A percentile compares a stretch with the other conserved stretches of the same genome.
Evolutionary conservation across 2,888 invertebrate species (phyloP).

Genomic region (Sicus ferrugineus): DNA sequence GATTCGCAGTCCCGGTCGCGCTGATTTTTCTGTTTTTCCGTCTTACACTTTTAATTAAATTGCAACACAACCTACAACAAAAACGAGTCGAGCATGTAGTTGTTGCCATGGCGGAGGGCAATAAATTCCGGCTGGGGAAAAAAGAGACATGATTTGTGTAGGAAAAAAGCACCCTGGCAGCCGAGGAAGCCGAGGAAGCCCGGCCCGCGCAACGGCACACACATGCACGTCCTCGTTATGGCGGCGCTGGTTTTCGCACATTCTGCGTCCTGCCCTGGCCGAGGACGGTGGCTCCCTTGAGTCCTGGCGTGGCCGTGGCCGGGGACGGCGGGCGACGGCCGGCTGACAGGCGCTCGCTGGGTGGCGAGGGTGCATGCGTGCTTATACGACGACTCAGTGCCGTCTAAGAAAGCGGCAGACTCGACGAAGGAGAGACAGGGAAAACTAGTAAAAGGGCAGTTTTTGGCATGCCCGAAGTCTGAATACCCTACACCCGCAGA

Average conservation of each 20-base stretch:
- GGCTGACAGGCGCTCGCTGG: no score
- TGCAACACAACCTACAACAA: no score
- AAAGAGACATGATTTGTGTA: slow-evolving; percentile 1
- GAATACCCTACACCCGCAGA: background rate
- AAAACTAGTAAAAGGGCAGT: background rate
- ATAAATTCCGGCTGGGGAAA: background rate
- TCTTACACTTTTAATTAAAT: no score
- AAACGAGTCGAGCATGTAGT: no score
- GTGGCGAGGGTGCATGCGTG: slow-evolving; percentile 7
- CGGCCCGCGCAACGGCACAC: background rate
- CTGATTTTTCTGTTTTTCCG: no score
- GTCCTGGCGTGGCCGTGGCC: background rate
- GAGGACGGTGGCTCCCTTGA: background rate
- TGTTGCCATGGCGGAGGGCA: slow-evolving; percentile 2
- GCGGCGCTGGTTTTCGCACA: background rate
- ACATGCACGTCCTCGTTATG: no score
- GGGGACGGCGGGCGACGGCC: background rate
- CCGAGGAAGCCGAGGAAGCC: background rate
- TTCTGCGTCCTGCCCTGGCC: slow-evolving; percentile 7
- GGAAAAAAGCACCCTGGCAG: background rate
- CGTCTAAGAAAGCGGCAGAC: background rate
- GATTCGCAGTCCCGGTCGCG: no score
- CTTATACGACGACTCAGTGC: background rate
- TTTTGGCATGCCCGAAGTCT: background rate
- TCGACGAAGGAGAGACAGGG: background rate